phyloP scores from a whole-genome alignment of 2,888 invertebrate genomes.

The Eristalinus sepulchralis region DNA sequence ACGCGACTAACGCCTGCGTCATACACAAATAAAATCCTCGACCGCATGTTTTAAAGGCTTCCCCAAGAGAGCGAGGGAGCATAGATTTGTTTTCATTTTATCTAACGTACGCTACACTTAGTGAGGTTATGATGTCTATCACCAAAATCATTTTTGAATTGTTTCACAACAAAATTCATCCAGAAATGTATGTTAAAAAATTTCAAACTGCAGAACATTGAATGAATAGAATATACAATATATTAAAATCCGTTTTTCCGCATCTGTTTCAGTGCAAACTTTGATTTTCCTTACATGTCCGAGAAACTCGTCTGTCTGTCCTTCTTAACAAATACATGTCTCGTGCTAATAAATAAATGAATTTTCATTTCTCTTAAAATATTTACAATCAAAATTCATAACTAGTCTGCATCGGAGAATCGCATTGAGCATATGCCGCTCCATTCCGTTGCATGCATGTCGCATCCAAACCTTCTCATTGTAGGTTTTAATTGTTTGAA shows the following conservation, averaged over 20 bases:
- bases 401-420: conserved; percentile 8
- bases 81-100: background rate
- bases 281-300: no score
- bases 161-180: no score
- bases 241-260: background rate
- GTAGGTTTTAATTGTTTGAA: conserved; percentile 30
- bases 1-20: no score
- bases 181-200: no score
- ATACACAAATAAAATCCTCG: no score
- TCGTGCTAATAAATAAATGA: conserved; percentile 36
- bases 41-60: no score
- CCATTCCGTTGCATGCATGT: conserved; percentile 3
- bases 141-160: background rate
- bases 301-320: background rate
- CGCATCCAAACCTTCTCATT: conserved; percentile 17
- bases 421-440: background rate
- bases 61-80: background rate
- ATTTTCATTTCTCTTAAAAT: conserved; percentile 19
- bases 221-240: background rate
- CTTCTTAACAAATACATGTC: conserved; percentile 7
- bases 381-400: conserved; percentile 39
- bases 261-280: no score
- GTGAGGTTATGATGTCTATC: background rate
- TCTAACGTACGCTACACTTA: background rate
- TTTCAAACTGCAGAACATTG: no score